phyloP scores from a whole-genome alignment of 2,113 vertebrate species.

The Salvelinus namaycush region DNA sequence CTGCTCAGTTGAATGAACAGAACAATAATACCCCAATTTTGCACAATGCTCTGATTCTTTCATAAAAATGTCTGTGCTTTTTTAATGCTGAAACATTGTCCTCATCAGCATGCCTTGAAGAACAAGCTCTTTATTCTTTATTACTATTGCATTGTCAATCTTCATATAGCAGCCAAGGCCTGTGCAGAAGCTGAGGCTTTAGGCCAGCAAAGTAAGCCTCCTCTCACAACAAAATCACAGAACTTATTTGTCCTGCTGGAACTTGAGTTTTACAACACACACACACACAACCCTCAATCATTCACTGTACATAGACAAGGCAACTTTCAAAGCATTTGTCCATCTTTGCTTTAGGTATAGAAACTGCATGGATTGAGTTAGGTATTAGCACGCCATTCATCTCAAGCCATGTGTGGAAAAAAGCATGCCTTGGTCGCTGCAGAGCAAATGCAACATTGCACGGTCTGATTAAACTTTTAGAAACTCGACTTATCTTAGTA shows the following conservation, averaged over 20 bases:
- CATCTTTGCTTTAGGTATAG: constrained; percentile 34
- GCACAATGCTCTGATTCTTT: constrained; percentile 1
- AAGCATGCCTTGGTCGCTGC: background rate
- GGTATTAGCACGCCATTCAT: constrained; percentile 45
- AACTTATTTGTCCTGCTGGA: background rate
- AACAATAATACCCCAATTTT: background rate
- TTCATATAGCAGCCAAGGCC: background rate
- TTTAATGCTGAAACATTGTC: background rate
- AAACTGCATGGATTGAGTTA: constrained; percentile 15
- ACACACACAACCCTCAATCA: background rate
- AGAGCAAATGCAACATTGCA: constrained; percentile 2
- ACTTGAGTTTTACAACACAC: background rate
- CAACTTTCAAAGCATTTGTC: constrained; percentile 1
- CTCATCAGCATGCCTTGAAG: background rate
- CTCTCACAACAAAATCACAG: no score
- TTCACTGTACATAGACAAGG: background rate
- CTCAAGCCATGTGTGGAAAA: constrained; percentile 41
- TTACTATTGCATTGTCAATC: background rate
- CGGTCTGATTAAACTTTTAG: constrained; percentile 14
- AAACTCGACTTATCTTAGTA: constrained; percentile 35
- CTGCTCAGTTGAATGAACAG: background rate
- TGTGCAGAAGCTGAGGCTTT: background rate
- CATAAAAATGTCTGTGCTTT: background rate
- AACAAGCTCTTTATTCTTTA: background rate
- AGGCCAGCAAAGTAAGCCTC: no score